Base-by-base conservation (phyloP, 2,888 invertebrate genomes). In the Diaprepes abbreviatus region DNA sequence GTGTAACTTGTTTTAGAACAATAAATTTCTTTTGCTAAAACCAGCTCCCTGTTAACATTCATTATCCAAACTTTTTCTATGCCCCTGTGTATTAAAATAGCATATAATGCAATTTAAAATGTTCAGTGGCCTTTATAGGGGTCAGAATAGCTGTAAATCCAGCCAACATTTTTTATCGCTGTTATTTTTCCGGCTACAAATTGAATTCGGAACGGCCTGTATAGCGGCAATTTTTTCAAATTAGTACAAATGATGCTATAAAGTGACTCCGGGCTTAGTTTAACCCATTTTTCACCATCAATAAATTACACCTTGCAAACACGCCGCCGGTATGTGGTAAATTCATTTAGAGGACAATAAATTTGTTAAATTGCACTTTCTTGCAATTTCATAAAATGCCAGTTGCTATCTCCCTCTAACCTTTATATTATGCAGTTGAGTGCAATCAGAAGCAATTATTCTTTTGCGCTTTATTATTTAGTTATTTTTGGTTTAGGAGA, bases 221-320 rank as follows among this genome's bases (percentile, higher is more conserved):
- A 60, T 48, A 57, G 57, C 48, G 35, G 66, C 70, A 63, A 60
- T 70, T 70, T 70, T 70, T 70, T 52, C 52, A 70, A 70, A 70
- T 70, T 70, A 70, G 63, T 66, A 63, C 70, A 70, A 70, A 70
- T 66, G 70, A 70, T 70, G 70, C 70, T 57, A 70, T 70, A 70
- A 70, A 70, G 66, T 70, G 62, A 70, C 66, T 62, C 70, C 16
- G 58, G 48, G 66, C 66, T 70, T 70, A 59, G 66, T 54, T 50
- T 66, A 66, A 58, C 70, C 66, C 66, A 70, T 70, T 70, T 70
- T 70, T 70, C 48, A 66, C 59, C 70, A 57, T 63, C 65, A 65
- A 66, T 70, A 70, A 70, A 70, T 70, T 70, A 70, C 70, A 70
- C 70, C 70, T 70, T 65, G 66, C 70, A 52, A 70, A 70, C 70